Base-by-base conservation (phyloP, 2,113 vertebrate genomes). In the Cololabis saira region DNA sequence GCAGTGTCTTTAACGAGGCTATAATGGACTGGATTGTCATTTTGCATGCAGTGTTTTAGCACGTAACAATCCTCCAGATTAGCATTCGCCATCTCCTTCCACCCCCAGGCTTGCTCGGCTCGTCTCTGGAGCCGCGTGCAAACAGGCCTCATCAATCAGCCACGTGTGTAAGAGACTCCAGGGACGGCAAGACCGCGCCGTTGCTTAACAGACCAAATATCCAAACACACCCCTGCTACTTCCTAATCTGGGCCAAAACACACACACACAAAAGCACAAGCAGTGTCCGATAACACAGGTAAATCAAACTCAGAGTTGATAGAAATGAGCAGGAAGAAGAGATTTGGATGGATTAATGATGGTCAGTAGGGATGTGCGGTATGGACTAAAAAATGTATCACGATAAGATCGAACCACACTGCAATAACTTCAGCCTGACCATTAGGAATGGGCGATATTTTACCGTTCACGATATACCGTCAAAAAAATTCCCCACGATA, bases 111-210 rank as follows among this genome's bases (percentile, higher is more conserved):
- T n/a, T 42, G 27, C 65, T n/a, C 61, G 67, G 67, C 63, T 55
- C 59, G 41, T 42, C 45, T 78, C 67, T 18, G 13, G 81, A 75
- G 81, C 76, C 22, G 51, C 3, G 51, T 44, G 75, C 67, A 84
- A 88, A 79, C 87, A 71, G 58, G 19, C 74, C 66, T 83, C 89
- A 90, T 92, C 82, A 78, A 83, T 91, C 87, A 88, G 65, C 61
- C 63, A 22, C 43, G 58, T 47, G 72, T 81, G 78, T 77, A 69
- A 78, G 61, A 74, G 78, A 83, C 81, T 80, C 52, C 72, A 63
- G 81, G 82, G 77, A 89, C 61, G 56, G 60, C 49, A 59, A 78
- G 84, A 87, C 41, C 24, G 24, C 81, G 67, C 4, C 66, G 59
- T 62, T 5, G 51, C 62, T 87, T 89, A 85, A 76, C 75, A 70